phyloP scores from a whole-genome alignment of 2,797 vertebrate genomes.

The Danio tinwini region DNA sequence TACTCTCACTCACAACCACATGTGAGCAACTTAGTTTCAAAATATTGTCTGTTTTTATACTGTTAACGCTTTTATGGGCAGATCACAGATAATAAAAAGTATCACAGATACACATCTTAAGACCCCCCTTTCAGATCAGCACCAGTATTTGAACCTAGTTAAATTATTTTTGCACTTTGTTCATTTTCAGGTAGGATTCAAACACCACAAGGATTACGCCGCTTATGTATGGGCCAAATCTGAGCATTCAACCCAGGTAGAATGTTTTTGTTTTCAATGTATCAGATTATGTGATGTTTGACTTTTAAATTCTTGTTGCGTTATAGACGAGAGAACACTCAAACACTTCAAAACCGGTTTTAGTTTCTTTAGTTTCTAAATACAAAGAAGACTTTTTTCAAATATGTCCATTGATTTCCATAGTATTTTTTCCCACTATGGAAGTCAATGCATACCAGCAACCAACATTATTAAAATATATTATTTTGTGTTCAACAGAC shows the following conservation, averaged over 20 bases:
- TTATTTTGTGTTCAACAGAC: too few relatives aligned
- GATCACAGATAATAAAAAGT: neutral
- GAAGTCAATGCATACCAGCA: too few relatives aligned
- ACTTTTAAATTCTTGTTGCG: too few relatives aligned
- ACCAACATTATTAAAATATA: too few relatives aligned
- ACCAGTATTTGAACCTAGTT: neutral
- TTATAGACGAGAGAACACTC: too few relatives aligned
- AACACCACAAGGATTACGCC: constrained; percentile 92
- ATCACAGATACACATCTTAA: neutral
- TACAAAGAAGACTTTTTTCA: too few relatives aligned
- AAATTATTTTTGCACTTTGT: neutral
- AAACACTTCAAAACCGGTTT: too few relatives aligned
- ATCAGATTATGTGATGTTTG: too few relatives aligned
- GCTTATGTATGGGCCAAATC: constrained; percentile 92
- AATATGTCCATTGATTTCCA: too few relatives aligned
- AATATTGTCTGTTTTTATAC: neutral
- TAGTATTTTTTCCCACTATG: too few relatives aligned
- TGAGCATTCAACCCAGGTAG: constrained; percentile 78
- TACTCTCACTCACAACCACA: neutral
- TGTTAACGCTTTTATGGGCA: neutral
- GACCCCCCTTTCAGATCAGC: neutral
- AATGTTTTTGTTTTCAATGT: neutral
- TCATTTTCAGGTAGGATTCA: constrained; percentile 75
- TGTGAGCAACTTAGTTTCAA: neutral
- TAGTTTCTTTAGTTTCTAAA: too few relatives aligned